Evolutionary conservation across 37 sponge, comb jelly and placozoan genomes (phyloP).

Genomic region (Diacarnus erythraeanus): DNA sequence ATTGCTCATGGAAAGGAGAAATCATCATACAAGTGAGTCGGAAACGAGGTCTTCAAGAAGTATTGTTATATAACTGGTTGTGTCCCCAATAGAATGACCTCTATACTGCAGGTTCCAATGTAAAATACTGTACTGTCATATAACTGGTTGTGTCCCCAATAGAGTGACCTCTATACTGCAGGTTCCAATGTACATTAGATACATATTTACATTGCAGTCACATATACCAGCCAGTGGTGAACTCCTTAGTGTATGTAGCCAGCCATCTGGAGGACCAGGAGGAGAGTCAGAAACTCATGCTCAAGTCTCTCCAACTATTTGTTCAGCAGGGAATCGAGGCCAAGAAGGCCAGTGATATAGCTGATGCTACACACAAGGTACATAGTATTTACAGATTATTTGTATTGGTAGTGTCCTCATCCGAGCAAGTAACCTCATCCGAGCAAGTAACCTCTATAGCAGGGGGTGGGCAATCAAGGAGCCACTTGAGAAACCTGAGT

Average conservation of each 20-base stretch:
- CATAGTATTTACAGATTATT: background rate
- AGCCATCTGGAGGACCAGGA: conserved; percentile 40
- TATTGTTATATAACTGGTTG: no score
- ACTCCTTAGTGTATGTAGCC: conserved; percentile 63
- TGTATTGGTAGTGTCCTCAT: no score
- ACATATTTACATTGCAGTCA: conserved; percentile 16
- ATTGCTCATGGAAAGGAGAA: conserved; percentile 5
- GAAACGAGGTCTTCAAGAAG: no score
- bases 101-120: no score
- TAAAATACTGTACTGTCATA: no score
- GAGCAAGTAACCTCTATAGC: no score
- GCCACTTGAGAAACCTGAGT: background rate
- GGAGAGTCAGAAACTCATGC: conserved; percentile 48
- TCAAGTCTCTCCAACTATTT: conserved; percentile 61
- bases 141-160: no score
- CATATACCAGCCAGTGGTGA: conserved; percentile 64
- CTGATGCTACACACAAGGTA: conserved; percentile 45
- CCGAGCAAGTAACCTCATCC: no score
- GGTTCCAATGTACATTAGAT: no score
- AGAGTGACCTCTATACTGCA: no score
- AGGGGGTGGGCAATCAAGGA: no score
- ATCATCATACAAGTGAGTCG: conserved; percentile 8
- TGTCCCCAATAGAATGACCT: no score
- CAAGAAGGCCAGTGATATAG: conserved; percentile 65
- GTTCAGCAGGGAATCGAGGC: conserved; percentile 71